phyloP scores from a whole-genome alignment of 1,140 invertebrate species.

The Anadara kagoshimensis region DNA sequence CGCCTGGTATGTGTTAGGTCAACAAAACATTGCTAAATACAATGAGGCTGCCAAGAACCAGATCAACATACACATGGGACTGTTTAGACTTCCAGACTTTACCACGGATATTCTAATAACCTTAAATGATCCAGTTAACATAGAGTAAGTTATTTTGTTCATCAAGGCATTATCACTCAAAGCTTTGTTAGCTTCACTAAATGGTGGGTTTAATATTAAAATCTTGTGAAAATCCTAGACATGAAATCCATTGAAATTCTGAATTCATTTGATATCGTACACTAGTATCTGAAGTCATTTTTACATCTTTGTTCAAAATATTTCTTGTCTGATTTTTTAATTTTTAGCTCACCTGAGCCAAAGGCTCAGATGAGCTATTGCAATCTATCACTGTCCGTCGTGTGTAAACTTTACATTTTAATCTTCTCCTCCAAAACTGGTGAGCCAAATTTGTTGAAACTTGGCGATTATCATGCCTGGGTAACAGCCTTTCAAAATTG shows the following conservation, averaged over 20 bases:
- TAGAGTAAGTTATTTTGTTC: constrained; percentile 50
- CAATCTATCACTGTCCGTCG: too few relatives aligned
- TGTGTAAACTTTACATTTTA: too few relatives aligned
- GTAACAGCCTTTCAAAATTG: too few relatives aligned
- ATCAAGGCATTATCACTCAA: neutral
- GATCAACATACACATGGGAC: constrained; percentile 64
- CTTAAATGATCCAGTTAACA: constrained; percentile 66
- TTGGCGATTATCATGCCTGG: too few relatives aligned
- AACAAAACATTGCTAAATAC: constrained; percentile 66
- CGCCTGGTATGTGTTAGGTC: constrained; percentile 61
- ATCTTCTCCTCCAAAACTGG: too few relatives aligned
- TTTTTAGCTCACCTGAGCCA: too few relatives aligned
- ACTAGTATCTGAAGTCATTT: too few relatives aligned
- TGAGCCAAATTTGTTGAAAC: too few relatives aligned
- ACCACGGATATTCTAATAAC: constrained; percentile 67
- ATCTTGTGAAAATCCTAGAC: neutral
- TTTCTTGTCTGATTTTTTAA: neutral
- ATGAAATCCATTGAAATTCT: too few relatives aligned
- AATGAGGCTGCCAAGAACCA: constrained; percentile 65
- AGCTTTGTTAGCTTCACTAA: neutral
- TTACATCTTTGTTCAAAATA: neutral
- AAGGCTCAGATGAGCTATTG: too few relatives aligned
- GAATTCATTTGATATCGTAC: too few relatives aligned
- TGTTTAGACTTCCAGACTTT: constrained; percentile 61
- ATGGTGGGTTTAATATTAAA: neutral